Percentiles rank a stretch among this genome's conserved stretches.
Evolutionary conservation across 2,888 invertebrate species (phyloP).

Genomic region (Cacoxenus indagator): DNA sequence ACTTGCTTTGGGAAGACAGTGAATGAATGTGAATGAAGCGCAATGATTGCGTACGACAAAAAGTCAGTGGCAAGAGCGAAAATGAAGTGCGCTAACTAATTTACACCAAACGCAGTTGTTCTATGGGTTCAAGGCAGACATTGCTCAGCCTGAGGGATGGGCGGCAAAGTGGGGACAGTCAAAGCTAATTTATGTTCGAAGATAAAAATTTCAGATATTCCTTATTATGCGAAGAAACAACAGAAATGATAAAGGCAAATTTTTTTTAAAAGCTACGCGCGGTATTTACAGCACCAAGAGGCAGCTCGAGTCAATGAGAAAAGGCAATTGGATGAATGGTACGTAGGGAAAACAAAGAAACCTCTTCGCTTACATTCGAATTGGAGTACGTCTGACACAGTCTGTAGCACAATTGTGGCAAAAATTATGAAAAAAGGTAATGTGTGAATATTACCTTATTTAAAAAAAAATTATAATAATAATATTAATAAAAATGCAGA

Average conservation of each 20-base stretch:
- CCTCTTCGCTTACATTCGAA: neutral
- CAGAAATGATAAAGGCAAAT: neutral
- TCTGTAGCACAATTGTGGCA: slow-evolving; percentile 13
- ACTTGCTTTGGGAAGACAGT: neutral
- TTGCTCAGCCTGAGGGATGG: too few relatives aligned
- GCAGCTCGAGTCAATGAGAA: neutral
- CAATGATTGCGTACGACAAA: neutral
- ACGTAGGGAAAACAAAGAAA: neutral
- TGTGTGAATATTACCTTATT: too few relatives aligned
- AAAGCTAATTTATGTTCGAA: slow-evolving; percentile 9
- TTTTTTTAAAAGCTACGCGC: slow-evolving; percentile 4
- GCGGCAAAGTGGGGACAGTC: too few relatives aligned
- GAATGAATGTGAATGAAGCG: neutral
- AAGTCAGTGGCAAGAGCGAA: too few relatives aligned
- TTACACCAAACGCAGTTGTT: too few relatives aligned
- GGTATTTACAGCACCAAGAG: neutral
- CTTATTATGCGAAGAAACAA: slow-evolving; percentile 3
- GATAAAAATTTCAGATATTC: slow-evolving; percentile 17
- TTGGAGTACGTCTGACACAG: slow-evolving; percentile 24
- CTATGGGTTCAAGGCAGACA: too few relatives aligned
- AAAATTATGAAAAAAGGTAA: slow-evolving; percentile 4
- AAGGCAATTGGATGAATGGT: neutral
- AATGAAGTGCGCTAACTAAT: too few relatives aligned
- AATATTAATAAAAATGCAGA: neutral
- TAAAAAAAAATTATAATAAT: too few relatives aligned